These are phyloP conservation scores for Neodiprion lecontei DNA, from an alignment of 1,140 invertebrate genomes.

Conservation along the genomic window DNA sequence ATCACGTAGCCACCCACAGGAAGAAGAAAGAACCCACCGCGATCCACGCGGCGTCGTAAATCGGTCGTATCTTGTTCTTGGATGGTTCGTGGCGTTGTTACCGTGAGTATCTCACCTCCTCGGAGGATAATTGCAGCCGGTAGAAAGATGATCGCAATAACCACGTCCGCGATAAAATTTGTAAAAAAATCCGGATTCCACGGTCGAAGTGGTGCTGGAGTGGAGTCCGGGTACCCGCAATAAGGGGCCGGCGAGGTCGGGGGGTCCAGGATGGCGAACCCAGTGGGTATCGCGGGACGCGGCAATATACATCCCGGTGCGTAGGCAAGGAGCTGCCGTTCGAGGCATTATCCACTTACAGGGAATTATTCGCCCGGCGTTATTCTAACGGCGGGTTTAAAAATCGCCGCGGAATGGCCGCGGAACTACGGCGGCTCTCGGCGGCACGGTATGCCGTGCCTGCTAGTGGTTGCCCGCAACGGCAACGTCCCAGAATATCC, in stretches of 20 bases:
- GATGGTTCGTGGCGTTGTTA: no score
- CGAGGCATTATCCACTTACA: slow-evolving; percentile 55
- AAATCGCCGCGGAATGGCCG: background rate
- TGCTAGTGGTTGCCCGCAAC: no score
- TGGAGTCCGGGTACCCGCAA: background rate
- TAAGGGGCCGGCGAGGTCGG: background rate
- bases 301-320: slow-evolving; percentile 27
- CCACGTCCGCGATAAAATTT: slow-evolving; percentile 9
- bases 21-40: slow-evolving; percentile 16
- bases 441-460: background rate
- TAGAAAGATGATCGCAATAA: background rate
- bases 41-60: background rate
- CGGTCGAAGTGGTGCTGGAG: slow-evolving; percentile 14
- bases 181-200: slow-evolving; percentile 42
- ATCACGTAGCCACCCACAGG: no score
- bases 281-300: no score
- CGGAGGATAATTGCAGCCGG: background rate
- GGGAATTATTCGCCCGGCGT: slow-evolving; percentile 47
- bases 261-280: slow-evolving; percentile 9
- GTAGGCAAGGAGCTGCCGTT: slow-evolving; percentile 45
- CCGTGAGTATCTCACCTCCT: background rate
- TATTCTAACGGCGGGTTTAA: background rate
- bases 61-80: background rate
- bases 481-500: no score
- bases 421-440: background rate